Evolutionary conservation across 2,797 vertebrate genomes (phyloP), one percentile per base, ranked within the genome.

Genomic region (Microctenopoma stevenorrisi): DNA sequence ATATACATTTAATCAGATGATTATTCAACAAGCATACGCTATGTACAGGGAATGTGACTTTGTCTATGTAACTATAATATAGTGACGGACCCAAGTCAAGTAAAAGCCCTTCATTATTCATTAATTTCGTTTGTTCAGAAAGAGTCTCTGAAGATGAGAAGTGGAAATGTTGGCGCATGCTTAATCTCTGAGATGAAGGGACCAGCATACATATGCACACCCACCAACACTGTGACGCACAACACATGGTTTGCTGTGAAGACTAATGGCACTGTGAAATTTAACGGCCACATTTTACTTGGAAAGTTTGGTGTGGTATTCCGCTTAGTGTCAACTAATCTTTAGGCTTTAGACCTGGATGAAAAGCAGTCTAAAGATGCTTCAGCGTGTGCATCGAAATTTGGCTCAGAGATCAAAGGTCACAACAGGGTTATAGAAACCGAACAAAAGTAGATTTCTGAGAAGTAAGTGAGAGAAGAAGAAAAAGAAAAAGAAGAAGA

Each of bases 111-210:
- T 85, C 25, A 55, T 63, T 72, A 61, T 76, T 68, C 33, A 51
- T 53, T n/a, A 54, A 52, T 73, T 68, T 64, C 50, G 35, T 54
- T 38, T 54, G 22, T 52, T 78, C 52, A 55, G 40, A 25, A 51
- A 35, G 33, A 9, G 33, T 35, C 2, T 35, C 33, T 33, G 46
- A 68, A 43, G 22, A 37, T 74, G 8, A 44, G 40, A 59, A 48
- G 37, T 54, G 63, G n/a, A 56, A 42, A 74, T 68, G 61, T 61
- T 79, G 53, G 48, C 38, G 16, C 51, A 42, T 7, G 46, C 26
- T 56, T 72, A 71, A 74, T 78, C 64, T 76, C 8, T 4, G 13
- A 71, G 56, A 73, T 68, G 25, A 71, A 76, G 54, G 35, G 25
- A 69, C 52, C 65, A 35, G 30, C 48, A 62, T 44, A 49, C 49